Conservation (phyloP, 2,888 invertebrate species). For the Cenopis cana region DNA sequence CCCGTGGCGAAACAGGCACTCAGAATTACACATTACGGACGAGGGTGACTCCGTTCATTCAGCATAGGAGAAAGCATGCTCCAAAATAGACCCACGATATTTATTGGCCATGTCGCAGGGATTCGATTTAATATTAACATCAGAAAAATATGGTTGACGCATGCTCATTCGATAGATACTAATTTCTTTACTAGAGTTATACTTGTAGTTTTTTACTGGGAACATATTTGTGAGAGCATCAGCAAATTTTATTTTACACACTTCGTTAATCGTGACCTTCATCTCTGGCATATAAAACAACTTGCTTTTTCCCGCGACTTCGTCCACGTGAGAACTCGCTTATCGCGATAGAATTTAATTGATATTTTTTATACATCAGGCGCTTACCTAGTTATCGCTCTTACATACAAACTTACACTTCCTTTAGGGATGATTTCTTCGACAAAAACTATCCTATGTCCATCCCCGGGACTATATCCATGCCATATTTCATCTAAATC, state of each 20-base stretch:
- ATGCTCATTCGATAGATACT: slow-evolving; percentile 64
- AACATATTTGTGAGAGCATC: background rate
- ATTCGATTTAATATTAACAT: slow-evolving; percentile 82
- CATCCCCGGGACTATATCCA: no score
- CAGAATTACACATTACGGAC: slow-evolving; percentile 70
- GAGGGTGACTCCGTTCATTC: slow-evolving; percentile 82
- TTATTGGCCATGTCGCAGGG: slow-evolving; percentile 78
- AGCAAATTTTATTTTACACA: background rate
- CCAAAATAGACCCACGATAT: slow-evolving; percentile 82
- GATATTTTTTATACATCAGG: no score
- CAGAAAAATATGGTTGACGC: slow-evolving; percentile 76
- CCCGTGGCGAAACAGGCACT: slow-evolving; percentile 59
- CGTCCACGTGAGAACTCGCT: no score
- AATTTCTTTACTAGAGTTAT: slow-evolving; percentile 57
- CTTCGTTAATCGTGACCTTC: no score
- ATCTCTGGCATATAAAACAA: no score
- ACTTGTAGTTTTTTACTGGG: background rate
- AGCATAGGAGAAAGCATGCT: slow-evolving; percentile 82
- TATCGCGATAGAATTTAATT: no score
- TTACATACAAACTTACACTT: no score
- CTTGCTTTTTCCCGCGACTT: no score
- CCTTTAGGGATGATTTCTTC: no score
- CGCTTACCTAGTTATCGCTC: no score
- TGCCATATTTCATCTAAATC: no score
- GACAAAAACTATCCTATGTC: no score